Evolutionary conservation across 2,888 invertebrate species (phyloP).

Genomic region (Encarsia formosa): DNA sequence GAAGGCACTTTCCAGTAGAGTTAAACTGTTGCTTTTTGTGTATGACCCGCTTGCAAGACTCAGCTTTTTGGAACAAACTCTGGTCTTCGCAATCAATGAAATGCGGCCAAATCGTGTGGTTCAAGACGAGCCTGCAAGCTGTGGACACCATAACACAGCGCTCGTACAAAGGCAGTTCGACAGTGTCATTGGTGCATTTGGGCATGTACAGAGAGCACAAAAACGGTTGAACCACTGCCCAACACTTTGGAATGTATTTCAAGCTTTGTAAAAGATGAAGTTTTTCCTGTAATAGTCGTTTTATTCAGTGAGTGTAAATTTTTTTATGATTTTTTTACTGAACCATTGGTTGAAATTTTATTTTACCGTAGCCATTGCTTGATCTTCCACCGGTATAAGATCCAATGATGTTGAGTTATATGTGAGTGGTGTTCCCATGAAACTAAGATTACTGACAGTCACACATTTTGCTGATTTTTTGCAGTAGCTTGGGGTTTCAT

Average conservation of each 20-base stretch:
- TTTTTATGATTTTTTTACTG: background rate
- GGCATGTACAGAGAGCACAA: conserved; percentile 94
- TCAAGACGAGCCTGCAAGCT: conserved; percentile 81
- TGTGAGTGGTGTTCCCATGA: conserved; percentile 77
- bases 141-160: conserved; percentile 84
- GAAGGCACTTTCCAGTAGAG: conserved; percentile 77
- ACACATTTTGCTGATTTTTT: conserved; percentile 69
- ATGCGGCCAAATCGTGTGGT: conserved; percentile 77
- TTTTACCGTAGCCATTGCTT: background rate
- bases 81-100: conserved; percentile 80
- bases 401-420: conserved; percentile 74
- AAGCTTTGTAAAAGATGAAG: conserved; percentile 64
- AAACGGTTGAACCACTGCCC: conserved; percentile 90
- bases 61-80: conserved; percentile 70
- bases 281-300: background rate
- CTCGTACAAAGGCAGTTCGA: conserved; percentile 82
- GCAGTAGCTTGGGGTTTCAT: no score
- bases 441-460: conserved; percentile 59
- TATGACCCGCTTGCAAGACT: conserved; percentile 76
- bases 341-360: background rate
- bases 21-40: conserved; percentile 57
- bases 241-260: conserved; percentile 85
- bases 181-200: conserved; percentile 74
- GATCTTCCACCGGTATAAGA: conserved; percentile 59
- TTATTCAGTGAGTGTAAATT: background rate